Base-by-base conservation (phyloP, 2,888 invertebrate species). In the Eurytoma adleriae region DNA sequence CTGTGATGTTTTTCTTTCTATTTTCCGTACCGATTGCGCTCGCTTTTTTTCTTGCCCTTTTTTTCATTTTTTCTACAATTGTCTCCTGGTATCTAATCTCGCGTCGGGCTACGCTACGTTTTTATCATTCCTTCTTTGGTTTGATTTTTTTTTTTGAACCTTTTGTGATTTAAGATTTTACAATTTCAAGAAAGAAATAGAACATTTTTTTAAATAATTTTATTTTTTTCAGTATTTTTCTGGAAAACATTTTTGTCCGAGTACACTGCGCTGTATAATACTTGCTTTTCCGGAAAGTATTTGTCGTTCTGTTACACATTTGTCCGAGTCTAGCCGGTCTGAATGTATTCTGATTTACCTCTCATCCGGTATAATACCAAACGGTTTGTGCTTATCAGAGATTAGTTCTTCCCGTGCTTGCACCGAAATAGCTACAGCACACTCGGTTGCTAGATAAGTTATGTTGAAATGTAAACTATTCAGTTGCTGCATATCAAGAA, bases 381-480 rank as follows among this genome's bases (percentile, higher is more conserved):
- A 14, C 14, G 12, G 30, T 14, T 14, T 66, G 66, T n/a, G 62
- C 48, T 66, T 66, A 66, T 66, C 66, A 66, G 40, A 66, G 66
- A 66, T 66, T 66, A 48, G 66, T 30, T 56, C 18, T 18, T 18
- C n/a, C 56, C 18, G 56, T 18, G n/a, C n/a, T n/a, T 18, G n/a
- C 7, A 18, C 14, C 18, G n/a, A 18, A 56, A 7, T 18, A 56
- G 18, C 16, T 56, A 18, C n/a, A 18, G 56, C 16, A 14, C 18
- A 56, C 56, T 40, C 40, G 4, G 56, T n/a, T 48, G 40, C 13
- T 66, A n/a, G 5, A 48, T 16, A 66, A 18, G 0, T 40, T 40
- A 48, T 12, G 30, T 66, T 48, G 13, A n/a, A 18, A 30, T 12
- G 18, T 10, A 40, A 40, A 3, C 27, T 48, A 18, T 20, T 24